These are phyloP conservation scores for Agonum fuliginosum DNA, from an alignment of 2,888 invertebrate genomes.

Conservation along the genomic window DNA sequence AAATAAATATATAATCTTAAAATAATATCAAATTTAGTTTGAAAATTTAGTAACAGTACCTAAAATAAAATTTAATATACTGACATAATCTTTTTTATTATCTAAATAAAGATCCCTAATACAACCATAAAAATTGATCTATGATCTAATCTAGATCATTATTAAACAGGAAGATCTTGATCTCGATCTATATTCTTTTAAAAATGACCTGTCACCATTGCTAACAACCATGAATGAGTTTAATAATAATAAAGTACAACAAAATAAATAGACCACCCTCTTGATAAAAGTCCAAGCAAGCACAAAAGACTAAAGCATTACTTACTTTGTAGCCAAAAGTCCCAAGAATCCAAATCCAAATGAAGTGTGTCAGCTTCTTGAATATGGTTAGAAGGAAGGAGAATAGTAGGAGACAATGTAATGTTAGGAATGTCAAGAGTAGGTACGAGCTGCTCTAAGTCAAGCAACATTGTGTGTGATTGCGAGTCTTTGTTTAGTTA, in stretches of 20 bases:
- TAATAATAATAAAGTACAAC: no score
- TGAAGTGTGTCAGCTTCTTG: neutral
- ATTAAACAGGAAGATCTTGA: no score
- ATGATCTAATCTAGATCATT: no score
- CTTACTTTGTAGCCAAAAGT: conserved; percentile 71
- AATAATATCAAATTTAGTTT: no score
- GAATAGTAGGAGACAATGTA: conserved; percentile 25
- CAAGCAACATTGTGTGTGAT: conserved; percentile 72
- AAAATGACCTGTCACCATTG: no score
- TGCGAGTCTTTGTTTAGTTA: conserved; percentile 44
- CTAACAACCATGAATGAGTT: no score
- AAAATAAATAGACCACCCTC: neutral
- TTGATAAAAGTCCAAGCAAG: neutral
- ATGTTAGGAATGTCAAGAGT: conserved; percentile 67
- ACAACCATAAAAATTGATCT: no score
- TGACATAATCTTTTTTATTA: neutral
- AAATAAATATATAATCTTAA: no score
- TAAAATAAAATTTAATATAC: neutral
- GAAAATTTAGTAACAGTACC: no score
- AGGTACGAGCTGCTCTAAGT: conserved; percentile 75
- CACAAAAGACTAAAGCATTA: conserved; percentile 61
- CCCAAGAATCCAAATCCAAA: conserved; percentile 69
- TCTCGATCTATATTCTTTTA: no score
- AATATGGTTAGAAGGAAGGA: no score
- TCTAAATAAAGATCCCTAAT: neutral